Percentiles rank a stretch among this genome's conserved stretches.
phyloP scores from a whole-genome alignment of 2,888 invertebrate genomes.

The Nomada ferruginata region DNA sequence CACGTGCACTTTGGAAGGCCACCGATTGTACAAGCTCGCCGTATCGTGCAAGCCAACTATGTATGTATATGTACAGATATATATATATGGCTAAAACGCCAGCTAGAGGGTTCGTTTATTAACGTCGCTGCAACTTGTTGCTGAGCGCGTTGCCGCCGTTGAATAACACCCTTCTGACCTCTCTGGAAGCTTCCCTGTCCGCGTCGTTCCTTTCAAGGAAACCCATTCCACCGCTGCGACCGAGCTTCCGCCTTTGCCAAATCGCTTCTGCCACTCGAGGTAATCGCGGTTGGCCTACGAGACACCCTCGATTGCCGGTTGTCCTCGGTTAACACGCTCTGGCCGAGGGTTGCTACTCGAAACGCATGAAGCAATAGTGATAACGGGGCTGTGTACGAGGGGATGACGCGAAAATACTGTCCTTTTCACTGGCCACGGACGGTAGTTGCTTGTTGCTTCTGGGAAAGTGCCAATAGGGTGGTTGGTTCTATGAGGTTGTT shows the following conservation, averaged over 20 bases:
- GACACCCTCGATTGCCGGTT: conserved; percentile 37
- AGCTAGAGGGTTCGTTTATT: conserved; percentile 80
- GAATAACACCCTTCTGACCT: conserved; percentile 71
- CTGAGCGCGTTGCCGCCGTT: conserved; percentile 70
- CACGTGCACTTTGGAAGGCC: no score
- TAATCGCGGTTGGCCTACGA: conserved; percentile 56
- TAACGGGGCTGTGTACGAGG: not conserved
- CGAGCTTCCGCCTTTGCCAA: conserved; percentile 59
- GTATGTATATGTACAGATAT: not conserved
- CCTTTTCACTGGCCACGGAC: conserved; percentile 8
- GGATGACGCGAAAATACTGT: conserved; percentile 17
- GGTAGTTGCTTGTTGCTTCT: conserved; percentile 27
- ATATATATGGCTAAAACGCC: conserved; percentile 57
- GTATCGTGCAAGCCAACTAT: no score
- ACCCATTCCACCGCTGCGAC: conserved; percentile 46
- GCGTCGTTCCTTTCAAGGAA: conserved; percentile 60
- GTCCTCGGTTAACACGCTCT: conserved; percentile 13
- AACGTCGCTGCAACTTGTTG: conserved; percentile 82
- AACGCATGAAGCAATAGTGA: conserved; percentile 18
- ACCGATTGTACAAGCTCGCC: no score
- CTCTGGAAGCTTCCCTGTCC: conserved; percentile 61
- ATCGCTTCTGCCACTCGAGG: conserved; percentile 58
- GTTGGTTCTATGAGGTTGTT: not conserved
- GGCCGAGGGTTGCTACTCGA: not conserved
- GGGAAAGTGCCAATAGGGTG: conserved; percentile 11